A percentile compares a stretch with the other conserved stretches of the same genome.
These are phyloP conservation scores for Dallia pectoralis DNA, from an alignment of 2,797 vertebrate genomes.

Conservation along the genomic window DNA sequence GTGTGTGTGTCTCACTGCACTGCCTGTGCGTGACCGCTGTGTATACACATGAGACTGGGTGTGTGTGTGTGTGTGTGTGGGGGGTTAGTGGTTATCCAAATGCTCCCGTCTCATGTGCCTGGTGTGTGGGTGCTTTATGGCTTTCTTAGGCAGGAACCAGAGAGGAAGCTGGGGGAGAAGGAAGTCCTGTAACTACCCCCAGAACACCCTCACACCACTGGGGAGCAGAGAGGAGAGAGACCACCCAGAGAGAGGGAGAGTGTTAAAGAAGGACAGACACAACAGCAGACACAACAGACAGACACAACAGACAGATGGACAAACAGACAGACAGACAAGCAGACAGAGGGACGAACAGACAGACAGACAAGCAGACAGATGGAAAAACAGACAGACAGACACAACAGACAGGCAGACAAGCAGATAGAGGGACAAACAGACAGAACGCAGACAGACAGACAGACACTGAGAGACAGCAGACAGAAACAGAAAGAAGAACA, in stretches of 20 bases:
- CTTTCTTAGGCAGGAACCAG: conserved; percentile 54
- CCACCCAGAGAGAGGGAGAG: conserved; percentile 75
- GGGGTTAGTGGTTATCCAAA: conserved; percentile 71
- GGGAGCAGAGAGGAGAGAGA: conserved; percentile 67
- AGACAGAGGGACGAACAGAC: neutral
- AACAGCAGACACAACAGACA: neutral
- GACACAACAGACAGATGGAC: neutral
- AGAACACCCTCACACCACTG: conserved; percentile 64
- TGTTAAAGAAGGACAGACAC: conserved; percentile 36
- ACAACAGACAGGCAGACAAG: conserved; percentile 34
- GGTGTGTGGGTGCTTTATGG: conserved; percentile 66
- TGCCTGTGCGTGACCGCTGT: conserved; percentile 59
- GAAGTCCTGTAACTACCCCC: conserved; percentile 67
- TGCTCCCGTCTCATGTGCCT: conserved; percentile 48
- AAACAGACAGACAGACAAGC: neutral
- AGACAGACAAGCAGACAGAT: neutral
- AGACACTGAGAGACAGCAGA: conserved; percentile 17
- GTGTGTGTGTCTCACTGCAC: conserved; percentile 61
- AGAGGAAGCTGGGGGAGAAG: conserved; percentile 69
- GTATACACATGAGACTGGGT: conserved; percentile 60
- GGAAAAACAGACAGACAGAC: conserved; percentile 1
- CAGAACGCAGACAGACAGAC: neutral
- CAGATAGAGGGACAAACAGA: neutral
- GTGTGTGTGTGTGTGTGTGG: conserved; percentile 28
- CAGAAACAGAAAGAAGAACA: conserved; percentile 25